Percentiles rank a stretch among this genome's conserved stretches.
phyloP scores from a whole-genome alignment of 92 coral and sea anemone species.

The Zoanthus gigantus region DNA sequence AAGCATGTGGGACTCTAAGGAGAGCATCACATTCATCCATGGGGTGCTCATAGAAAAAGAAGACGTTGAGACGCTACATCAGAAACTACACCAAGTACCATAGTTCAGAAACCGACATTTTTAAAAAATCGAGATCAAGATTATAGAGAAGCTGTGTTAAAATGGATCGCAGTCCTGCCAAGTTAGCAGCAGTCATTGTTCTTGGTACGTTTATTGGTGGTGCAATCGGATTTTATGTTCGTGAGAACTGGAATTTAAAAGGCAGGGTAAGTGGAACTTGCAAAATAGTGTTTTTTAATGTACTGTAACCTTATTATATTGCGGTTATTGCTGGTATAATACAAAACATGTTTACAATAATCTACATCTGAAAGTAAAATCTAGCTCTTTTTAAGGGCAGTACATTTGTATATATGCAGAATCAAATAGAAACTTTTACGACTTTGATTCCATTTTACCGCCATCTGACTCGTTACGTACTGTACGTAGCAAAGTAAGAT shows the following conservation, averaged over 20 bases:
- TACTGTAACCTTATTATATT: background rate
- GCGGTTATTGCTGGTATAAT: background rate
- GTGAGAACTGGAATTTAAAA: slow-evolving; percentile 64
- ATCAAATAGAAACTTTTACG: no score
- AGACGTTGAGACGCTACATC: background rate
- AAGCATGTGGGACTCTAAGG: no score
- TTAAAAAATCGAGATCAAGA: background rate
- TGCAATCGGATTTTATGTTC: slow-evolving; percentile 69
- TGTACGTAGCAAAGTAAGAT: no score
- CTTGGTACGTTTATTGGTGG: slow-evolving; percentile 69
- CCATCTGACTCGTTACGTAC: no score
- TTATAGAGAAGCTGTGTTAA: background rate
- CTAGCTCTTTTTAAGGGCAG: no score
- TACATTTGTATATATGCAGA: no score
- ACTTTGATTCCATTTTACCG: no score
- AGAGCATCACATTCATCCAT: no score
- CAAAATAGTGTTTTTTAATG: background rate
- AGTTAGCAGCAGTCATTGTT: slow-evolving; percentile 58
- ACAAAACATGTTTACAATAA: no score
- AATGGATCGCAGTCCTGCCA: slow-evolving; percentile 34
- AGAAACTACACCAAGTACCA: background rate
- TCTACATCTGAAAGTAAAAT: no score
- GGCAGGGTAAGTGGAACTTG: slow-evolving; percentile 49
- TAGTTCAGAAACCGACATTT: background rate
- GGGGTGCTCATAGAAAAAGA: no score